These are phyloP conservation scores for Oncopodura yosiiana DNA, from an alignment of 1,140 invertebrate genomes.

Conservation along the genomic window DNA sequence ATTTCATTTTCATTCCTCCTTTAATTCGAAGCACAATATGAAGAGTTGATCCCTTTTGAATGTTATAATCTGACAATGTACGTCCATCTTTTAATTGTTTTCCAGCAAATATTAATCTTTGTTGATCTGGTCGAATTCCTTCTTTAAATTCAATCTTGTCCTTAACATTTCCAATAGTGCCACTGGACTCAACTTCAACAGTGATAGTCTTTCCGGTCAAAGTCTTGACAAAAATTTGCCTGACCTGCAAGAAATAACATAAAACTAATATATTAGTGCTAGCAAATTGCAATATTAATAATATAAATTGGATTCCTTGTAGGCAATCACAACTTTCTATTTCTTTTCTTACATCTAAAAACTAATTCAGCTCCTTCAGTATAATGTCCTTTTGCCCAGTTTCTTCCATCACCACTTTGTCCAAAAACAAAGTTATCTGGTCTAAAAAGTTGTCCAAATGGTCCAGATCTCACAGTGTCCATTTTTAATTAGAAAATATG, in stretches of 20 bases:
- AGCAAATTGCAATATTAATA: too few species aligned
- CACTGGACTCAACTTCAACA: constrained; percentile 40
- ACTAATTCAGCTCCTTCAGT: constrained; percentile 38
- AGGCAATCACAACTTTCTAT: constrained; percentile 50
- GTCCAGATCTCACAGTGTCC: constrained; percentile 82
- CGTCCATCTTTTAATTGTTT: constrained; percentile 53
- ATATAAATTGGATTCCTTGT: constrained; percentile 48
- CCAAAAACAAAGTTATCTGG: constrained; percentile 86
- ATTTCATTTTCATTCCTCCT: constrained; percentile 38
- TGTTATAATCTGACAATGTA: constrained; percentile 47
- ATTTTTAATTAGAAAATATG: too few species aligned
- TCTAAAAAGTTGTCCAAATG: constrained; percentile 72
- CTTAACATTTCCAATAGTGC: constrained; percentile 26
- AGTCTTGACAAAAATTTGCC: constrained; percentile 51
- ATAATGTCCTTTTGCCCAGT: constrained; percentile 54
- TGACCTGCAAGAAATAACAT: too few species aligned
- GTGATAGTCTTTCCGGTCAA: constrained; percentile 50
- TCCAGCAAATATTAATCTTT: constrained; percentile 40
- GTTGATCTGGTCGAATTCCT: constrained; percentile 46
- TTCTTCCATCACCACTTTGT: constrained; percentile 55
- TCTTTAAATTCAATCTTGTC: constrained; percentile 46
- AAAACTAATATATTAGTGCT: too few species aligned
- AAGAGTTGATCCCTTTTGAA: constrained; percentile 47
- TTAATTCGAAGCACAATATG: constrained; percentile 45
- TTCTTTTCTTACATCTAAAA: constrained; percentile 49